phyloP scores from a whole-genome alignment of 2,113 vertebrate genomes.

The Cnemophilus loriae region DNA sequence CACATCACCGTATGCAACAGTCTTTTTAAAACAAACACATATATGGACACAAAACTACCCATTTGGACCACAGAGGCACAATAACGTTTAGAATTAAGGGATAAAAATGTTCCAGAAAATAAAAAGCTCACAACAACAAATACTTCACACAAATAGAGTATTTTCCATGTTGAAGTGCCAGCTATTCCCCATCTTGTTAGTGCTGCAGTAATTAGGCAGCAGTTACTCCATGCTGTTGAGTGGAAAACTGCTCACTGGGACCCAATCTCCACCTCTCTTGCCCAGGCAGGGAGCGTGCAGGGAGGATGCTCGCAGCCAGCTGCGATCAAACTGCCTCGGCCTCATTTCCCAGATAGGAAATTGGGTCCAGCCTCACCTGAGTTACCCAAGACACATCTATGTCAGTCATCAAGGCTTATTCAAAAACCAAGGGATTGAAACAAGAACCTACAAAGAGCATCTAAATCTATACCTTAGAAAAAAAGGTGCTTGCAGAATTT shows the following conservation, averaged over 20 bases:
- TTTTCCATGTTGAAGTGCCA: not conserved
- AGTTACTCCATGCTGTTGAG: not conserved
- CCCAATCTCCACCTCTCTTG: no score
- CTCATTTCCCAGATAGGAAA: not conserved
- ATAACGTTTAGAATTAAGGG: not conserved
- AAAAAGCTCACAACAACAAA: not conserved
- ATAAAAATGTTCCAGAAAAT: not conserved
- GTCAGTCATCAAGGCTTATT: not conserved
- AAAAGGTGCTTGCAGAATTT: not conserved
- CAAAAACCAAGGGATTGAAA: not conserved
- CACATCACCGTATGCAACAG: not conserved
- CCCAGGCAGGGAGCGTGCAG: not conserved
- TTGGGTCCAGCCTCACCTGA: not conserved
- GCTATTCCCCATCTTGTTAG: not conserved
- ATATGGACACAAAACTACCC: not conserved
- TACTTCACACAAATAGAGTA: not conserved
- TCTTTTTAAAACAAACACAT: not conserved
- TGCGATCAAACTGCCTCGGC: no score
- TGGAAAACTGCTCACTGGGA: not conserved
- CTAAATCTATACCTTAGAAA: not conserved
- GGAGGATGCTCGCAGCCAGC: not conserved
- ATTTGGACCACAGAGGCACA: accelerated
- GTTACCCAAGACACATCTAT: not conserved
- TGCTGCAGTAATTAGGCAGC: not conserved
- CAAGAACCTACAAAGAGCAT: not conserved